These are phyloP conservation scores for Phrynocephalus versicolor DNA, from an alignment of 2,113 vertebrate genomes.

Conservation along the genomic window DNA sequence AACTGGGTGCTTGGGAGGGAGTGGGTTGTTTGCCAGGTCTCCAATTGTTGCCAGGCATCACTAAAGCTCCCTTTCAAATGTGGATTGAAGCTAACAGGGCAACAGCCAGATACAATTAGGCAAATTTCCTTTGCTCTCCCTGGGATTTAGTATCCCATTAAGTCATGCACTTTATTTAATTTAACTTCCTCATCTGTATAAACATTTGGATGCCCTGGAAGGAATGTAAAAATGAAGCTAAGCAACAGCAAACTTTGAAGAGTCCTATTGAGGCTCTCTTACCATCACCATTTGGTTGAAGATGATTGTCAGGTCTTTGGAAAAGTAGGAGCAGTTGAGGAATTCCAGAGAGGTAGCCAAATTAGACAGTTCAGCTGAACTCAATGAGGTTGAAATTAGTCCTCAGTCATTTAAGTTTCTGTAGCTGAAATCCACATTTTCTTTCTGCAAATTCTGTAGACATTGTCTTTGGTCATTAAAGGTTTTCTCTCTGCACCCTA, in stretches of 20 bases:
- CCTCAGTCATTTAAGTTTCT: too few relatives aligned
- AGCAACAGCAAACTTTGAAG: background rate
- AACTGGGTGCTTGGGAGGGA: background rate
- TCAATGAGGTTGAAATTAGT: too few relatives aligned
- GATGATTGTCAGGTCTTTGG: background rate
- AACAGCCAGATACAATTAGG: conserved; percentile 37
- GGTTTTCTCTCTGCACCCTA: too few relatives aligned
- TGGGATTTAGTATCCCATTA: background rate
- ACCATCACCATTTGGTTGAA: background rate
- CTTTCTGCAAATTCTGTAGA: too few relatives aligned
- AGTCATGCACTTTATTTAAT: conserved; percentile 36
- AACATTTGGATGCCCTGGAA: background rate
- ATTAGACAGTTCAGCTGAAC: background rate
- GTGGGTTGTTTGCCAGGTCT: conserved; percentile 30
- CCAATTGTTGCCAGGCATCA: background rate
- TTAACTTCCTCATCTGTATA: conserved; percentile 7
- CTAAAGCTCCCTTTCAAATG: background rate
- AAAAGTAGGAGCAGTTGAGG: background rate
- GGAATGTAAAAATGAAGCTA: background rate
- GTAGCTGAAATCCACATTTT: too few relatives aligned
- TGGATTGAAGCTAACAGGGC: background rate
- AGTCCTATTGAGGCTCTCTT: background rate
- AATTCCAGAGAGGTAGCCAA: background rate
- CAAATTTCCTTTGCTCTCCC: background rate
- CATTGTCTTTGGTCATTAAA: too few relatives aligned